These are phyloP conservation scores for Macrosiphum euphorbiae DNA, from an alignment of 2,888 invertebrate genomes.

Conservation along the genomic window DNA sequence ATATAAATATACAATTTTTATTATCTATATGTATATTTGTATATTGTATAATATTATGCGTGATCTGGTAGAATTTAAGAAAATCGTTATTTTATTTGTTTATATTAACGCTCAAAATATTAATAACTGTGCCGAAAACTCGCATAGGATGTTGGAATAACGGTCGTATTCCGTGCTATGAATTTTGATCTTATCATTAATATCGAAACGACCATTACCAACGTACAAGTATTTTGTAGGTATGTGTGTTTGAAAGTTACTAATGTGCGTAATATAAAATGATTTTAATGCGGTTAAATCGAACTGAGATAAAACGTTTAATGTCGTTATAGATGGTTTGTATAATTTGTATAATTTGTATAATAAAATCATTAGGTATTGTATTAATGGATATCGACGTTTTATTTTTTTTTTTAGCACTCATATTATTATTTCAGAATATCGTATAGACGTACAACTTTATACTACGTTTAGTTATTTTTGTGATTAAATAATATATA, in stretches of 20 bases:
- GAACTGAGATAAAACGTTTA: background rate
- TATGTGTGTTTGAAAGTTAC: conserved; percentile 14
- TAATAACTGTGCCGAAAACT: conserved; percentile 40
- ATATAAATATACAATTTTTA: background rate
- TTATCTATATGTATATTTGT: background rate
- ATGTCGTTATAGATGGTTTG: background rate
- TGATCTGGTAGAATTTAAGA: conserved; percentile 10
- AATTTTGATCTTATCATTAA: conserved; percentile 49
- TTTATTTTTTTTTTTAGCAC: background rate
- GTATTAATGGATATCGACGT: background rate
- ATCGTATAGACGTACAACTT: background rate
- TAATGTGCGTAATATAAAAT: conserved; percentile 10
- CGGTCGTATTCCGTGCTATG: conserved; percentile 45
- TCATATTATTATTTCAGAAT: background rate
- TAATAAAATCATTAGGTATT: conserved; percentile 14
- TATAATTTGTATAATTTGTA: conserved; percentile 1
- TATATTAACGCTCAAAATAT: conserved; percentile 23
- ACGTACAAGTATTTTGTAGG: background rate
- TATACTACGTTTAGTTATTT: background rate
- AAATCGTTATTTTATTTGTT: conserved; percentile 45
- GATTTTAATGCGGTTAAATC: conserved; percentile 24
- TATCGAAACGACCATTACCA: conserved; percentile 5
- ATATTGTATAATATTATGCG: conserved; percentile 21
- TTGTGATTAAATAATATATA: background rate
- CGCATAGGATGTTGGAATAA: background rate